A percentile compares a stretch with the other conserved stretches of the same genome.
phyloP scores from a whole-genome alignment of 2,797 vertebrate species.

The Numenius phaeopus region DNA sequence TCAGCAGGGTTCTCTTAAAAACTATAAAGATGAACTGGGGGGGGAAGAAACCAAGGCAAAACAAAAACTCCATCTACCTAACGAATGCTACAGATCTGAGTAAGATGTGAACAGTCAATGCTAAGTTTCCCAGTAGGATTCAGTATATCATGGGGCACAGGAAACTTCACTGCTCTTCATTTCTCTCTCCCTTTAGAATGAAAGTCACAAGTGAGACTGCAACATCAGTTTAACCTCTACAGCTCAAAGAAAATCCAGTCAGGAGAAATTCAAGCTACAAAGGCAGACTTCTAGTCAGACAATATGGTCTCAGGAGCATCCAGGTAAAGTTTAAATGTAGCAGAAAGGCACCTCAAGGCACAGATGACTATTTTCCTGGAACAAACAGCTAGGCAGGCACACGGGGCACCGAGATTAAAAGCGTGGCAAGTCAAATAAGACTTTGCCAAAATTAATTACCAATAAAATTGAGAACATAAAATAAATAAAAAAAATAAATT shows the following conservation, averaged over 20 bases:
- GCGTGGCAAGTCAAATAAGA: background rate
- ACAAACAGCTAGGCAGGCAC: background rate
- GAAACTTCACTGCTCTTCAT: background rate
- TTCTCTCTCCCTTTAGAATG: background rate
- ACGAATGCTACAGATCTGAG: background rate
- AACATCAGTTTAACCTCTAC: background rate
- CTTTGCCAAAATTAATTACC: background rate
- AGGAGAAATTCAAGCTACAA: background rate
- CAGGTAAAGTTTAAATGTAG: constrained; percentile 13
- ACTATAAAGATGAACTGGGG: background rate
- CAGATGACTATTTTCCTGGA: constrained; percentile 2
- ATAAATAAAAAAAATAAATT: background rate
- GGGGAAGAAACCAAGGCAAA: background rate
- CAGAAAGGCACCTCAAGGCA: background rate
- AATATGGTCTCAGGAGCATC: background rate
- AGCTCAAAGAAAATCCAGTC: background rate
- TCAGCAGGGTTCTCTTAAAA: background rate
- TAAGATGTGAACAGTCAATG: background rate
- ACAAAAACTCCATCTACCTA: background rate
- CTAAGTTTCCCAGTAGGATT: background rate
- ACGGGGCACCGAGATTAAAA: background rate
- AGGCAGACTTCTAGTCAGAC: background rate
- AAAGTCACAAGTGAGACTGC: background rate
- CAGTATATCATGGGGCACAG: background rate
- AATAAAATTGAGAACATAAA: background rate